These are phyloP conservation scores for Campylomormyrus numenius DNA, from an alignment of 2,113 vertebrate species.

Conservation along the genomic window DNA sequence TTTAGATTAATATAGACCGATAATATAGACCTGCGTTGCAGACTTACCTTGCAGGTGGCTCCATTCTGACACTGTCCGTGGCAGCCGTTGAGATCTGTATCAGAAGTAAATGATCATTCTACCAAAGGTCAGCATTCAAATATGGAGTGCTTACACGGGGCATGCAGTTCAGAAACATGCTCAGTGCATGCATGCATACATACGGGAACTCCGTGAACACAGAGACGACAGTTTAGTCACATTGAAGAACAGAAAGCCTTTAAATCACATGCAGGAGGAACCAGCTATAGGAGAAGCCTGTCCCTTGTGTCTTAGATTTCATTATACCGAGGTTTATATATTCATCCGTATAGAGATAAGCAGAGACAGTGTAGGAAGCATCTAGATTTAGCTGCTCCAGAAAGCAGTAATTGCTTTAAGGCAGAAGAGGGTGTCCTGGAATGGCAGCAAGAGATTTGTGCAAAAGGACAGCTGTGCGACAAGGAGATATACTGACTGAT, in stretches of 20 bases:
- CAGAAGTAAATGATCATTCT: constrained; percentile 7
- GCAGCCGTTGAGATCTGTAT: constrained; percentile 75
- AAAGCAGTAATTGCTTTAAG: background rate
- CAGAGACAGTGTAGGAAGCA: background rate
- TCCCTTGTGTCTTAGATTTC: background rate
- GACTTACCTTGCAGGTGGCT: constrained; percentile 78
- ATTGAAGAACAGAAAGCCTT: background rate
- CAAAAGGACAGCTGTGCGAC: constrained; percentile 18
- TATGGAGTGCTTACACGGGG: background rate
- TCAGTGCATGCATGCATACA: background rate
- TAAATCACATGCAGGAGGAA: constrained; percentile 16
- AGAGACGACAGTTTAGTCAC: constrained; percentile 1
- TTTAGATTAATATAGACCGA: background rate
- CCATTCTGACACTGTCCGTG: constrained; percentile 85
- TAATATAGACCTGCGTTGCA: background rate
- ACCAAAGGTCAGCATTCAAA: background rate
- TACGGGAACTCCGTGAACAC: background rate
- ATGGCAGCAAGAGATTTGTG: background rate
- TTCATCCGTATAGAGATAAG: background rate
- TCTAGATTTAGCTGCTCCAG: background rate
- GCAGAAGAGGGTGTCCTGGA: background rate
- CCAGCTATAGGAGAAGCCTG: background rate
- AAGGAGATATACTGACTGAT: constrained; percentile 82
- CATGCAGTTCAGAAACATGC: background rate
- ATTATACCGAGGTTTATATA: background rate